These are phyloP conservation scores for Thomomys bottae DNA, from an alignment of 2,113 vertebrate species.

Conservation along the genomic window DNA sequence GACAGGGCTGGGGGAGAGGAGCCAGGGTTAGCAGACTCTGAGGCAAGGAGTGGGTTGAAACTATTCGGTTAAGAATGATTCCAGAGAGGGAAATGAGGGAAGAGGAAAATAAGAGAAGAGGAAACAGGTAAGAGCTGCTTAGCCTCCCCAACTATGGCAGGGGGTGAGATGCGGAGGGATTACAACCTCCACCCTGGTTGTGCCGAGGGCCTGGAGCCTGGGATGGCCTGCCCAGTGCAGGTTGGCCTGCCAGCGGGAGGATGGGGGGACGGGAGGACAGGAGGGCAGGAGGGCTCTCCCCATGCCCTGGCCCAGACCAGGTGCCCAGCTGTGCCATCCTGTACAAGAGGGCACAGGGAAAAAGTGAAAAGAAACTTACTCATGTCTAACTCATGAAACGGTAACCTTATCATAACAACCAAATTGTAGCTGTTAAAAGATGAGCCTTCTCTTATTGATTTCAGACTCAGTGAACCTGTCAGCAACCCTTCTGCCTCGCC, in stretches of 20 bases:
- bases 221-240: neutral
- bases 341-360: too few relatives aligned
- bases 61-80: neutral
- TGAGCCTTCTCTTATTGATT: neutral
- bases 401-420: too few relatives aligned
- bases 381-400: too few relatives aligned
- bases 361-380: too few relatives aligned
- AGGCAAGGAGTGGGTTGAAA: neutral
- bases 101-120: neutral
- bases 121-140: too few relatives aligned
- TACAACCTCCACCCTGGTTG: neutral
- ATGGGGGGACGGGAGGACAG: too few relatives aligned
- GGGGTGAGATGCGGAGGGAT: neutral
- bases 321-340: too few relatives aligned
- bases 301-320: too few relatives aligned
- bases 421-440: too few relatives aligned
- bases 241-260: too few relatives aligned
- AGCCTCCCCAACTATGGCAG: too few relatives aligned
- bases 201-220: neutral
- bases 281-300: too few relatives aligned
- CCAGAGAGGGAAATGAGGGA: neutral
- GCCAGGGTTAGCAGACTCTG: neutral
- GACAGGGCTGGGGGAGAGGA: neutral
- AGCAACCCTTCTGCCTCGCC: neutral
- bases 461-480: neutral